Conservation (phyloP, 2,113 vertebrate genomes). For the Capricornis sumatraensis region DNA sequence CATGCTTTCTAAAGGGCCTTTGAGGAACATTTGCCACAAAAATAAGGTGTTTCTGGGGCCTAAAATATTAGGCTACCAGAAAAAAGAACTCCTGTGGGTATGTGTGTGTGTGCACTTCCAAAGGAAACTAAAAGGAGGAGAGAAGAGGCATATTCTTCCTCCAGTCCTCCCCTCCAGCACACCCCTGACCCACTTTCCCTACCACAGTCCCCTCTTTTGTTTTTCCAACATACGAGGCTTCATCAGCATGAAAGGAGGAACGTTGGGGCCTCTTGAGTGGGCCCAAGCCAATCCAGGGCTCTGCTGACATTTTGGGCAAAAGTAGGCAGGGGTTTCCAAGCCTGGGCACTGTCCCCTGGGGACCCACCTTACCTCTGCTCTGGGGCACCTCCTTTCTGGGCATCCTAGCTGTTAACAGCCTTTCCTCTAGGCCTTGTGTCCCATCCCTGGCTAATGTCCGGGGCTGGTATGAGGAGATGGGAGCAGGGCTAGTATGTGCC, state of each 20-base stretch:
- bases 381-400: background rate
- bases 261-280: background rate
- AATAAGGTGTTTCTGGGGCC: background rate
- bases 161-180: background rate
- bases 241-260: background rate
- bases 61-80: background rate
- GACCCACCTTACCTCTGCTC: background rate
- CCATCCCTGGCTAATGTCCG: background rate
- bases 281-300: background rate
- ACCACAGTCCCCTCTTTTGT: background rate
- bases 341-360: background rate
- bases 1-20: background rate
- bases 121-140: background rate
- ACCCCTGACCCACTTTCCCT: background rate
- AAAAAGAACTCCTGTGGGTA: background rate
- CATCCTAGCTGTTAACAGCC: background rate
- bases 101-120: background rate
- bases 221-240: slow-evolving; percentile 14
- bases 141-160: background rate
- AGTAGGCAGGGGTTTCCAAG: background rate
- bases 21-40: background rate
- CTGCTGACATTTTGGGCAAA: background rate
- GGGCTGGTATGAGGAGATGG: background rate
- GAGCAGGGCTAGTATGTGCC: background rate
- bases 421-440: background rate